Base-by-base conservation (phyloP, 2,797 vertebrate species). In the Pitangus sulphuratus region DNA sequence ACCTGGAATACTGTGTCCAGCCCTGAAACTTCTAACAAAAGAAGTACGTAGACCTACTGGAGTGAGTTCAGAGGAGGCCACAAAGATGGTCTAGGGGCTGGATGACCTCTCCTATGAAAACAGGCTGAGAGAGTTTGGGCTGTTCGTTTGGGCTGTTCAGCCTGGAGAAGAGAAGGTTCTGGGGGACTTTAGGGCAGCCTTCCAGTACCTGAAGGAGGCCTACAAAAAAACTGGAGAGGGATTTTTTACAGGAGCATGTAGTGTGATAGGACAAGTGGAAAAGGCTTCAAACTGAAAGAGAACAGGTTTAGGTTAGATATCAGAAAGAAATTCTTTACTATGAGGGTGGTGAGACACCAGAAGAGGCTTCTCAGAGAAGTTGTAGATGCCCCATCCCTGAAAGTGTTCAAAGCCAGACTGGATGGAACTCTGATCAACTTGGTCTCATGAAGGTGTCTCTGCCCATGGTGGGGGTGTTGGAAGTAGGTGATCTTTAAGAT, bases 381-480 rank as follows among this genome's bases (percentile, higher is more conserved):
- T 66, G 15, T n/a, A 62, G 26, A 3, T 56, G 62, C 5, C 40
- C 35, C 13, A 21, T n/a, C 15, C 26, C 28, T 56, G 35, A 15
- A 24, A 42, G 11, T 20, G 54, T 16, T 62, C 35, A 24, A 42
- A 26, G 40, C 12, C 15, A 7, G 31, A 12, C 2, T 48, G 42
- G 26, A 62, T 24, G 31, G 22, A 19, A 8, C 35, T 76, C 62
- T 76, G 56, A 69, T 2, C 35, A 42, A 6, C 4, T 13, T n/a
- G 61, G 22, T 42, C 12, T 68, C 12, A 18, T 75, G 31, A 10
- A 35, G 35, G 21, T 22, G 31, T 54, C 18, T 18, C 35, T 68
- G 61, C 21, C 15, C 15, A 9, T 5, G 12, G 2, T 22, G 8
- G 14, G 7, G 5, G 7, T 2, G 1, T 20, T 42, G 18, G 18